Conservation (phyloP, 2,888 invertebrate genomes). For the Orgyia antiqua region DNA sequence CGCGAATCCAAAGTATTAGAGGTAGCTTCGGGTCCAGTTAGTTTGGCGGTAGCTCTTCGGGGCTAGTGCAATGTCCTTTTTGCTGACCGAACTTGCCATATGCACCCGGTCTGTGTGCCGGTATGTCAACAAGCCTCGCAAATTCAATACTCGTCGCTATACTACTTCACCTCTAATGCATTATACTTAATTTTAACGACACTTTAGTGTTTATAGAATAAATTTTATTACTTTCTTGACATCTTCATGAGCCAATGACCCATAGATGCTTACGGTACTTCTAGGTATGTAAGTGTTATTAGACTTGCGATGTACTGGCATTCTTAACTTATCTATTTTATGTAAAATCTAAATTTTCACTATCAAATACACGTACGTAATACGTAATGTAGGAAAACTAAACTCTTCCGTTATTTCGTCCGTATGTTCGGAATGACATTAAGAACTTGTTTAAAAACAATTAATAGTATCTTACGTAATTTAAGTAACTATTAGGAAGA, state of each 20-base stretch:
- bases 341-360: no score
- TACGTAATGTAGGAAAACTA: no score
- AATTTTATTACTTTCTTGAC: conserved; percentile 56
- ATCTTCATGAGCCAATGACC: conserved; percentile 67
- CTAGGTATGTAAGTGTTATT: conserved; percentile 24
- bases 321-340: no score
- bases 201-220: conserved; percentile 42
- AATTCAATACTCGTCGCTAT: no score
- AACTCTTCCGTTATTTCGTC: conserved; percentile 4
- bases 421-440: no score
- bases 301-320: conserved; percentile 44
- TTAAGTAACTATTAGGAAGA: conserved; percentile 1
- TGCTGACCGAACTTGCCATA: conserved; percentile 6
- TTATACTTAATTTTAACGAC: conserved; percentile 43
- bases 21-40: conserved; percentile 19
- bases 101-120: conserved; percentile 10
- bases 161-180: no score
- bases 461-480: no score
- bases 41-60: conserved; percentile 28
- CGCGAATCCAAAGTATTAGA: conserved; percentile 1
- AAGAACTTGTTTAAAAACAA: no score
- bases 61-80: conserved; percentile 28
- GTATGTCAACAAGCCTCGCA: conserved; percentile 12
- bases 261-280: conserved; percentile 62
- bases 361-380: no score